Conservation (phyloP, 2,113 vertebrate genomes). For the Alces alces region DNA sequence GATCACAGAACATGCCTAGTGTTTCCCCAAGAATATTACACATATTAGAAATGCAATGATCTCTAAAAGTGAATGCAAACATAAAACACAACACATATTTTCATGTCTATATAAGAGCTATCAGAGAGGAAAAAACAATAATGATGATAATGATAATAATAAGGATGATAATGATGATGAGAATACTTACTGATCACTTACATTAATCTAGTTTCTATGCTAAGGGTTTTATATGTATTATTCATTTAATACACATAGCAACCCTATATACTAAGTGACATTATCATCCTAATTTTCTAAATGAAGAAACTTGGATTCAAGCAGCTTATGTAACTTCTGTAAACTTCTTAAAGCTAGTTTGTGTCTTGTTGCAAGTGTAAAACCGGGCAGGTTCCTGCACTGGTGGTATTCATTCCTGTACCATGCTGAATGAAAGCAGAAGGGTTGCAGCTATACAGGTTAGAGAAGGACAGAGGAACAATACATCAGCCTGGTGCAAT, state of each 20-base stretch:
- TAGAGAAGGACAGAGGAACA: not conserved
- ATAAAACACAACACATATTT: not conserved
- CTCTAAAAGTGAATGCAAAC: not conserved
- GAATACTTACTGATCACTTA: not conserved
- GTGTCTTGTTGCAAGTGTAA: not conserved
- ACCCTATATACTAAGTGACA: not conserved
- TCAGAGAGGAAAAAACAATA: not conserved
- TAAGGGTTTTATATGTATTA: not conserved
- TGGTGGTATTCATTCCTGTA: not conserved
- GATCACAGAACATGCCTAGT: not conserved
- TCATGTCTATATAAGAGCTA: not conserved
- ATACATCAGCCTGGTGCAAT: not conserved
- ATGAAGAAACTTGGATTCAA: not conserved
- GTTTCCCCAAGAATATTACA: not conserved
- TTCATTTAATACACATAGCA: not conserved
- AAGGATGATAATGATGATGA: not conserved
- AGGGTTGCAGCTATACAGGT: not conserved
- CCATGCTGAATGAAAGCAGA: not conserved
- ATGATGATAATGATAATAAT: not conserved
- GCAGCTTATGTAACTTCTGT: not conserved
- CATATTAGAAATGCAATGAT: not conserved
- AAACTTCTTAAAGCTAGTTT: not conserved
- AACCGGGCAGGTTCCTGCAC: not conserved
- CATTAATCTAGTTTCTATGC: not conserved
- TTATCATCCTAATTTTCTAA: not conserved